Evolutionary conservation across 2,888 invertebrate genomes (phyloP).

Genomic region (Leptopilina syphax): DNA sequence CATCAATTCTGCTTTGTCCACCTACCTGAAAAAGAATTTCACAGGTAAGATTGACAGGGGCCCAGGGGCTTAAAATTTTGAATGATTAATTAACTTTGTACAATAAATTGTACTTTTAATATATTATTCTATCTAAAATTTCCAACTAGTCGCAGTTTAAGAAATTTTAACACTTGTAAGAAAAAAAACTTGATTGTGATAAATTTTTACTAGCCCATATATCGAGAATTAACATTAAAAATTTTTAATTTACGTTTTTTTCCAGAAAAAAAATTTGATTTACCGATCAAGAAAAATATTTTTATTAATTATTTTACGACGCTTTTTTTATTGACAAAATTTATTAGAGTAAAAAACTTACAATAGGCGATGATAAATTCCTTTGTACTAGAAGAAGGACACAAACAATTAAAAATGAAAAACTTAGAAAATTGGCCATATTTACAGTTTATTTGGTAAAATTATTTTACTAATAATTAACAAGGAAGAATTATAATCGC

Average conservation of each 20-base stretch:
- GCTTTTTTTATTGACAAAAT: neutral
- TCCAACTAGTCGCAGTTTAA: too few relatives aligned
- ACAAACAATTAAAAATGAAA: neutral
- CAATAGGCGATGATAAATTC: neutral
- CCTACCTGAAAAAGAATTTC: neutral
- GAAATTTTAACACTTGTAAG: too few relatives aligned
- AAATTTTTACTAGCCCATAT: too few relatives aligned
- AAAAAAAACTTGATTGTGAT: too few relatives aligned
- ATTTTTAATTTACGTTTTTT: too few relatives aligned
- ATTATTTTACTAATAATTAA: neutral
- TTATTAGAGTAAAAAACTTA: neutral
- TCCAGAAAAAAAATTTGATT: too few relatives aligned
- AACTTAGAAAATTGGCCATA: neutral
- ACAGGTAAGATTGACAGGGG: too few relatives aligned
- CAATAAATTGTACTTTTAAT: too few relatives aligned
- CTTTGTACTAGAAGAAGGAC: neutral
- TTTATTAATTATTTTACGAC: too few relatives aligned
- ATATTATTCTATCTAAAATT: too few relatives aligned
- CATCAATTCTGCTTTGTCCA: neutral
- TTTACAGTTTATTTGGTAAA: neutral
- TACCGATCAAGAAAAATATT: too few relatives aligned
- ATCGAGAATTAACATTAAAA: too few relatives aligned
- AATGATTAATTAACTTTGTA: neutral
- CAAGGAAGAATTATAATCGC: neutral
- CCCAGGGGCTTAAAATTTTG: neutral